A percentile compares a stretch with the other conserved stretches of the same genome.
phyloP scores from a whole-genome alignment of 2,888 invertebrate species.

The Apamea epomidion region DNA sequence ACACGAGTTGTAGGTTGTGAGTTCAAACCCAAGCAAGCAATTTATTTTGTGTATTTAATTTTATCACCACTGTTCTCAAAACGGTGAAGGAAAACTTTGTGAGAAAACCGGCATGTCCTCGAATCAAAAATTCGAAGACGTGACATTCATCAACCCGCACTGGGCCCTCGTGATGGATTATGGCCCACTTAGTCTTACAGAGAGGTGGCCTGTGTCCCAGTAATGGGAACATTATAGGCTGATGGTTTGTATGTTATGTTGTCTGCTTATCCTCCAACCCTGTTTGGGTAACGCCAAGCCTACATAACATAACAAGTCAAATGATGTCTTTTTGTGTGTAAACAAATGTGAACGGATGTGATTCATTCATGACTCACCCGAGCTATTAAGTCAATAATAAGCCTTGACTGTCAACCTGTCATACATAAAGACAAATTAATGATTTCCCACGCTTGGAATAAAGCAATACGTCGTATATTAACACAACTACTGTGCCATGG shows the following conservation, averaged over 20 bases:
- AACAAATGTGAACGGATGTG: conserved; percentile 13
- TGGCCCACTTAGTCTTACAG: neutral
- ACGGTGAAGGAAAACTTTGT: neutral
- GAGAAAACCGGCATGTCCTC: neutral
- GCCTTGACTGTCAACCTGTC: conserved; percentile 48
- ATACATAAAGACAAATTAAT: conserved; percentile 35
- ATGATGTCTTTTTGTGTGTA: conserved; percentile 14
- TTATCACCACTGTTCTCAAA: neutral
- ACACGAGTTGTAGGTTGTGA: too few relatives aligned
- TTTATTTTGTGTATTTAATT: neutral
- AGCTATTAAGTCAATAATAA: conserved; percentile 53
- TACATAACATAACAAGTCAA: neutral
- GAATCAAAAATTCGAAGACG: too few relatives aligned
- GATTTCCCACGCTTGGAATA: conserved; percentile 61
- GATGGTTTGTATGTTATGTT: neutral
- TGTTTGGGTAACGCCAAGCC: neutral
- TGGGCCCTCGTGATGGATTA: neutral
- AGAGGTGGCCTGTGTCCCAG: neutral
- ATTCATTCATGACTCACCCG: conserved; percentile 46
- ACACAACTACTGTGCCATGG: neutral
- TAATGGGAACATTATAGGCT: neutral
- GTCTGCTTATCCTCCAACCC: neutral
- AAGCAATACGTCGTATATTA: neutral
- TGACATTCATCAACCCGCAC: neutral
- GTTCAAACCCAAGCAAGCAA: neutral